These are phyloP conservation scores for Brachypterus glaber DNA, from an alignment of 2,888 invertebrate species.

Conservation along the genomic window DNA sequence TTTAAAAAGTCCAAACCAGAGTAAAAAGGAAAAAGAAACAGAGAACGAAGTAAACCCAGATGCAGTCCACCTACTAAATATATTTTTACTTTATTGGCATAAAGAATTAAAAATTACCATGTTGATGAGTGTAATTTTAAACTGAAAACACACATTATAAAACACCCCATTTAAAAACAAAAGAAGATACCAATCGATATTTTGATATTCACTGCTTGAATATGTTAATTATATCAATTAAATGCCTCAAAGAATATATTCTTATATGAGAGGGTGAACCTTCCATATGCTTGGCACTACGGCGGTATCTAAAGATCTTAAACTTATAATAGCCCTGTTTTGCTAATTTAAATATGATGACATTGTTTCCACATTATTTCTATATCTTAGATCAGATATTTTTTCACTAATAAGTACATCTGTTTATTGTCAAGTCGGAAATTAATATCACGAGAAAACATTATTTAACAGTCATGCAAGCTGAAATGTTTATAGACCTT, in stretches of 20 bases:
- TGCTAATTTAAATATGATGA: conserved; percentile 34
- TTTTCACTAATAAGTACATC: conserved; percentile 32
- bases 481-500: no score
- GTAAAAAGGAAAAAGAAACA: no score
- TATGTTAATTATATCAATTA: conserved; percentile 21
- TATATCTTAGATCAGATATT: conserved; percentile 28
- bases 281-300: conserved; percentile 18
- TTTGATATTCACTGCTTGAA: conserved; percentile 24
- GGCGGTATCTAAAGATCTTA: conserved; percentile 17
- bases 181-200: conserved; percentile 30
- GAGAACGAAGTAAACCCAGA: no score
- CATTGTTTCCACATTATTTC: conserved; percentile 27
- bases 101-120: no score
- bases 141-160: conserved; percentile 36
- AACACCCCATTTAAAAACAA: conserved; percentile 34
- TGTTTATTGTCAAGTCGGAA: conserved; percentile 19
- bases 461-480: background rate
- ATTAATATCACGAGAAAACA: background rate
- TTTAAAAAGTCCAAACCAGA: no score
- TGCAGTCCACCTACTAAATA: no score
- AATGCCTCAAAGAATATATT: background rate
- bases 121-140: conserved; percentile 29
- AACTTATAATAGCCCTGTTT: conserved; percentile 27
- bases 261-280: conserved; percentile 14
- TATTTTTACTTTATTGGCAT: no score